Base-by-base conservation (phyloP, 2,888 invertebrate genomes). In the Folsomia manolachei region DNA sequence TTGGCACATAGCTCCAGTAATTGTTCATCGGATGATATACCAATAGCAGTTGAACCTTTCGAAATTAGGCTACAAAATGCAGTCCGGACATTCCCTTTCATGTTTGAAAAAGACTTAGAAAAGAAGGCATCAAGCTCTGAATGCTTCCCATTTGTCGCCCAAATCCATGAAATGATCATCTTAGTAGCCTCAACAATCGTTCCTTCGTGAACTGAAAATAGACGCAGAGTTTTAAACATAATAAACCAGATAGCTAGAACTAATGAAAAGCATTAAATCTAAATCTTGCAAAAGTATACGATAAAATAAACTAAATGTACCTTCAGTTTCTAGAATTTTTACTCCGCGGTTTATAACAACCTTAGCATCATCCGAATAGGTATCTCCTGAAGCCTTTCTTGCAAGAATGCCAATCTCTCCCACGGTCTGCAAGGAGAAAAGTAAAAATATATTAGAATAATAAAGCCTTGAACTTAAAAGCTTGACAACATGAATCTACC, bases 121-220 rank as follows among this genome's bases (percentile, higher is more conserved):
- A 80, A 66, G 56, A 75, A 79, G 9, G 65, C 69, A 1, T 67
- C 39, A 4, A 77, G 56, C 1, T 75, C 66, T 52, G 71, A 18
- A 1, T 92, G 90, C 51, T 91, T 53, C 2, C 68, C 85, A 75
- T 88, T 87, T n/a, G 85, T 87, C 0, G 85, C 85, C 82, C 90
- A 89, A 19, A 90, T 89, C 97, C 96, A 97, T 25, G 89, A 83
- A 7, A 90, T 87, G 84, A 95, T 88, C 88, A 91, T 90, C 81
- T 93, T 90, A 25, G 96, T 85, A 7, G 92, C 90, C 80, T 89
- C 90, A 76, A 92, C 89, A 69, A 96, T 85, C 0, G 94, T 95
- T 82, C 93, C 93, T 84, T 97, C 97, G 83, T 97, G 95, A 39
- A 93, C 93, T 87, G 81, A n/a, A 56, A 64, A 27, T 27, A 18